Conservation (phyloP, 2,888 invertebrate species). For the Rhingia campestris region DNA sequence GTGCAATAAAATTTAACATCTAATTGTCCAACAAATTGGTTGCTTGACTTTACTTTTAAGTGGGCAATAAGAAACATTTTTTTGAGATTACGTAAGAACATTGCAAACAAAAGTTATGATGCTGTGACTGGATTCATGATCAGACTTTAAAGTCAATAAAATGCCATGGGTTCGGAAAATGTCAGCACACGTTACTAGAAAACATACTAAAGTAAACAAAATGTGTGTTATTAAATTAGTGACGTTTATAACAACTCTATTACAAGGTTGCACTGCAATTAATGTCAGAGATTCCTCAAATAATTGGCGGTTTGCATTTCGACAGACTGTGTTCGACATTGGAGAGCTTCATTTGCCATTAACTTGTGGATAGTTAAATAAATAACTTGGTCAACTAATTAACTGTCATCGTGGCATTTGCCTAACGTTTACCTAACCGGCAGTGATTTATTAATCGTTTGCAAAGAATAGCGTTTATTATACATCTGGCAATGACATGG, state of each 20-base stretch:
- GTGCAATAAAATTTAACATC: conserved; percentile 16
- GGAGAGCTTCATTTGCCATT: neutral
- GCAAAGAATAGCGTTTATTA: too few species aligned
- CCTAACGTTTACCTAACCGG: too few species aligned
- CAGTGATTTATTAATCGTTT: too few species aligned
- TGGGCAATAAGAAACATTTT: conserved; percentile 1
- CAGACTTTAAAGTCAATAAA: neutral
- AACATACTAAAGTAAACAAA: conserved; percentile 21
- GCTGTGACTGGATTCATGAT: neutral
- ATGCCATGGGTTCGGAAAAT: conserved; percentile 17
- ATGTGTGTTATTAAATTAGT: conserved; percentile 45
- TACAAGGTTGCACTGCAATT: neutral
- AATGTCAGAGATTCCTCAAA: neutral
- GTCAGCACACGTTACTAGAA: neutral
- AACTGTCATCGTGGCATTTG: conserved; percentile 1
- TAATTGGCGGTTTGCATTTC: too few species aligned
- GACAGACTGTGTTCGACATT: neutral
- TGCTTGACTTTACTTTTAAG: conserved; percentile 16
- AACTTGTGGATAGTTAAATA: neutral
- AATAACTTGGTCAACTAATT: neutral
- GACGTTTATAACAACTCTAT: conserved; percentile 8
- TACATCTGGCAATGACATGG: too few species aligned
- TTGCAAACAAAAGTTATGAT: neutral
- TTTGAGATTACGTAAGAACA: conserved; percentile 19
- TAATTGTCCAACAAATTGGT: conserved; percentile 2